Percentiles rank a stretch among this genome's conserved stretches.
Conservation (phyloP, 2,888 invertebrate genomes). For the Archaeoteleia sp. region DNA sequence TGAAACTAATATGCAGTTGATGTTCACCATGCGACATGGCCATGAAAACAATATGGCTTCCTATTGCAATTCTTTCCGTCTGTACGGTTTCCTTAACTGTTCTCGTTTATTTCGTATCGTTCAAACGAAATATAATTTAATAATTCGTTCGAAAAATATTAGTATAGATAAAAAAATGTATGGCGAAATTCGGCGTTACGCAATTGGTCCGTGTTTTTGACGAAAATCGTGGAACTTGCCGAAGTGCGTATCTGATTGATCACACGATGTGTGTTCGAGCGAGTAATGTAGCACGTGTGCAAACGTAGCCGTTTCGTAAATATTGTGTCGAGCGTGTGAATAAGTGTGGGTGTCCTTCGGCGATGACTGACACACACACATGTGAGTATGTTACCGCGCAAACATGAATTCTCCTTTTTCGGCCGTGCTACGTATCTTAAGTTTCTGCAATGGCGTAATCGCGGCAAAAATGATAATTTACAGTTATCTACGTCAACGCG, state of each 20-base stretch:
- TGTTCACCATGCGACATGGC: too few species aligned
- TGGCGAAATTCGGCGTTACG: too few species aligned
- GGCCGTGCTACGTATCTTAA: conserved; percentile 38
- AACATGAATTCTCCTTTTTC: conserved; percentile 32
- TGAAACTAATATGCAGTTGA: too few species aligned
- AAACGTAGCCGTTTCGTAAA: conserved; percentile 44
- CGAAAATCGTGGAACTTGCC: conserved; percentile 6
- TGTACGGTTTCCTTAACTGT: too few species aligned
- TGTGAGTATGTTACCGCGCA: conserved; percentile 29
- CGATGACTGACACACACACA: conserved; percentile 44
- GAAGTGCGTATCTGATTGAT: conserved; percentile 21
- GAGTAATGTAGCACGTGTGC: conserved; percentile 41
- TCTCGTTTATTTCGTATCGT: too few species aligned
- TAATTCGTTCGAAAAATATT: too few species aligned
- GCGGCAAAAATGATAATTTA: too few species aligned
- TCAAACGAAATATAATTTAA: too few species aligned
- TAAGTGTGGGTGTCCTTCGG: conserved; percentile 48
- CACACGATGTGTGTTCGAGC: conserved; percentile 15
- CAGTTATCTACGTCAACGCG: too few species aligned
- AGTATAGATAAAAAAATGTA: too few species aligned
- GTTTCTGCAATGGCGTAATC: conserved; percentile 33
- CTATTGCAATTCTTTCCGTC: too few species aligned
- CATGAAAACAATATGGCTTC: too few species aligned
- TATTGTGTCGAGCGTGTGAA: conserved; percentile 33
- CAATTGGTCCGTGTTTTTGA: background rate